A percentile compares a stretch with the other conserved stretches of the same genome.
These are phyloP conservation scores for Cataglyphis altisquamis DNA, from an alignment of 2,888 invertebrate species.

Conservation along the genomic window DNA sequence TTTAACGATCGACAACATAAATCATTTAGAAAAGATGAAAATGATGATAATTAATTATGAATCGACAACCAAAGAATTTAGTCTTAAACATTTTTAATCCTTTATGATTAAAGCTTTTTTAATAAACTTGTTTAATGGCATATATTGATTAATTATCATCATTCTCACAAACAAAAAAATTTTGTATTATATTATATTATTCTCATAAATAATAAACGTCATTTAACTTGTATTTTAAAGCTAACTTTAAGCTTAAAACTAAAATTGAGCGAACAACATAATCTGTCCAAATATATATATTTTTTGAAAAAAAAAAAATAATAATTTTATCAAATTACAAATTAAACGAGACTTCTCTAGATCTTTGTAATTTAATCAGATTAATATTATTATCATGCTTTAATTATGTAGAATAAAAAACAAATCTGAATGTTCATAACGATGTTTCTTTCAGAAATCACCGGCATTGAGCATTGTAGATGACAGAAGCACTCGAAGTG, in stretches of 20 bases:
- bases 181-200: background rate
- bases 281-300: background rate
- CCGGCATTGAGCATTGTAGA: constrained; percentile 81
- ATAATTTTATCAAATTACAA: background rate
- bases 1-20: constrained; percentile 11
- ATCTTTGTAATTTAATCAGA: background rate
- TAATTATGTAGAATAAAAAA: background rate
- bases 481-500: constrained; percentile 79
- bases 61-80: background rate
- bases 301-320: background rate
- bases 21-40: constrained; percentile 13
- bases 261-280: background rate
- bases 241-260: background rate
- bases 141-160: constrained; percentile 9
- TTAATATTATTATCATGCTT: background rate
- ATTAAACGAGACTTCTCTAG: background rate
- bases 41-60: constrained; percentile 27
- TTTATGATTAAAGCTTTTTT: constrained; percentile 18
- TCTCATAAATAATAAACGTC: background rate
- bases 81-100: background rate
- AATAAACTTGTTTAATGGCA: background rate
- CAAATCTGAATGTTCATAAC: background rate
- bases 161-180: background rate
- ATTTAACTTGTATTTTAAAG: background rate
- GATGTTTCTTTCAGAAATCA: constrained; percentile 79